phyloP scores from a whole-genome alignment of 35 echinoderm and acorn worm species.

The Chiridota heheva region DNA sequence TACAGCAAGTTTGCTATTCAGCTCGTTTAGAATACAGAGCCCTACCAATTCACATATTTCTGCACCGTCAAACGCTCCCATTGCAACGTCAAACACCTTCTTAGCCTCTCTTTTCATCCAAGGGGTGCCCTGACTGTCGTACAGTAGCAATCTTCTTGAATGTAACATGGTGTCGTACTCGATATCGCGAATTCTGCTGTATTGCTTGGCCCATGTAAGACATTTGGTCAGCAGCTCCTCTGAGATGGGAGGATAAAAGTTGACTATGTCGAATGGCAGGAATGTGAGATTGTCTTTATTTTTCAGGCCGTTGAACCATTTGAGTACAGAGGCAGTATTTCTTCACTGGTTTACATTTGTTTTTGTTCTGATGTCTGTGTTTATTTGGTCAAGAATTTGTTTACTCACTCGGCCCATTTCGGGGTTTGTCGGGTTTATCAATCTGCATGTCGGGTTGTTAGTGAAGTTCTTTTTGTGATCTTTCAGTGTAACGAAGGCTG shows the following conservation, averaged over 20 bases:
- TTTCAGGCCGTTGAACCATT: constrained; percentile 1
- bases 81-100: neutral
- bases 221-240: neutral
- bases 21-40: too few relatives aligned
- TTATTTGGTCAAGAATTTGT: neutral
- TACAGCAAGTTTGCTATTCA: too few relatives aligned
- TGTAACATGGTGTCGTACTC: neutral
- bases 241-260: neutral
- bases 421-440: constrained; percentile 11
- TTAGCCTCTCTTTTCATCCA: constrained; percentile 9
- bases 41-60: too few relatives aligned
- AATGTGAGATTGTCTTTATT: neutral
- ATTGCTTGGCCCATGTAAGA: neutral
- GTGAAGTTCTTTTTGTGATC: neutral
- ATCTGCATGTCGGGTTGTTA: neutral
- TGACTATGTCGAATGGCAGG: neutral
- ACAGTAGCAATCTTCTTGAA: neutral
- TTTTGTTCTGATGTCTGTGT: neutral
- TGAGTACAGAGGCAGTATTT: neutral
- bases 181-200: neutral
- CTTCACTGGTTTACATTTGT: constrained; percentile 11
- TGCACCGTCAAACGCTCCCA: too few relatives aligned
- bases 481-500: neutral
- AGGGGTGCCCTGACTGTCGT: neutral
- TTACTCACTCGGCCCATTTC: neutral